Conservation (phyloP, 2,113 vertebrate species). For the Pituophis catenifer region DNA sequence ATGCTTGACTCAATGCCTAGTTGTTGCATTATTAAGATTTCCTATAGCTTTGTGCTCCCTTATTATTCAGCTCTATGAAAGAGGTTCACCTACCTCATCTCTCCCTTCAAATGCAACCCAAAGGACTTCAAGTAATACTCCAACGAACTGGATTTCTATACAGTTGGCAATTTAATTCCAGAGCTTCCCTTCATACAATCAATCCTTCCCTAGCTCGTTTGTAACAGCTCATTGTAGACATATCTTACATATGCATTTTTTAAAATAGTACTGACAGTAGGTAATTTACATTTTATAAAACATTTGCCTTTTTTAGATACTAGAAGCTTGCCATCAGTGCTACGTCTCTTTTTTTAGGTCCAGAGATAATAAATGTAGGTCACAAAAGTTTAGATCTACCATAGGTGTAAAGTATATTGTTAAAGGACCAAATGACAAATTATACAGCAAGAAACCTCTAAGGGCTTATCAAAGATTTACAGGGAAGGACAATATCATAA, state of each 20-base stretch:
- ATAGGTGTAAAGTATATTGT: background rate
- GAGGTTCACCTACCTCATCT: background rate
- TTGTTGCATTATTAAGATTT: conserved; percentile 24
- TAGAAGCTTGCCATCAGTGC: background rate
- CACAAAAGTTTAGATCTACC: background rate
- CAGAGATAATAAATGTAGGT: background rate
- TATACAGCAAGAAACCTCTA: background rate
- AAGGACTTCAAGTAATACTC: background rate
- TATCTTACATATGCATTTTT: background rate
- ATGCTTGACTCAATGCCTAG: background rate
- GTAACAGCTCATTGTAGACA: background rate
- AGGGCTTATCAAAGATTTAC: background rate
- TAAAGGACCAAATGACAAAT: background rate
- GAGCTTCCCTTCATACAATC: background rate
- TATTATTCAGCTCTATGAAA: background rate
- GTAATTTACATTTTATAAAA: background rate
- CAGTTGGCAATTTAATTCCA: background rate
- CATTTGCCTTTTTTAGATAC: background rate
- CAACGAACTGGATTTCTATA: background rate
- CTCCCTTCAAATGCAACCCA: background rate
- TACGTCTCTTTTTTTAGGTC: background rate
- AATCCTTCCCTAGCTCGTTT: background rate
- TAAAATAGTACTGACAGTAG: background rate
- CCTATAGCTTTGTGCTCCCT: background rate
- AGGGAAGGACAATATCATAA: background rate